Evolutionary conservation across 2,888 invertebrate genomes (phyloP), one percentile per base, ranked within the genome.

Genomic region (Galeopsomyia nigrocyanea): DNA sequence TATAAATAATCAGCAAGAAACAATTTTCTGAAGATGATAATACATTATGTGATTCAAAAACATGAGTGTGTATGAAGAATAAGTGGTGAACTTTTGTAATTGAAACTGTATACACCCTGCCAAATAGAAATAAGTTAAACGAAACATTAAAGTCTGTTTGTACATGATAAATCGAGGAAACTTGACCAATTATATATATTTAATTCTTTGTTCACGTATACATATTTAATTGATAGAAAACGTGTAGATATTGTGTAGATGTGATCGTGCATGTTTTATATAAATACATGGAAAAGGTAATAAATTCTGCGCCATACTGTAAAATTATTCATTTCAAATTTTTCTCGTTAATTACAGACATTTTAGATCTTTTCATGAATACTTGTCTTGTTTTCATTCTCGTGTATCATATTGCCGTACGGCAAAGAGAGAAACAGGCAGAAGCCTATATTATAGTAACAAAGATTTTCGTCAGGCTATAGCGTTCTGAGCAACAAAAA

Each of bases 161-260:
- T 74, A 67, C 60, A 39, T 39, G 51, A 65, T 60, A 63, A 53
- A 63, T 5, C n/a, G 13, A 53, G 53, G 10, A 60, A 49, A 68
- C 53, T 62, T 56, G 71, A 47, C 57, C 64, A 65, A 17, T 14
- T 76, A 77, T 77, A 77, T 69, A 74, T 73, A 79, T 63, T 3
- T 26, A 78, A 77, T 22, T 60, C 76, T 50, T 75, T 75, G 73
- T 73, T 65, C 71, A 75, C 39, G 39, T 39, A 39, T 79, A 78
- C 63, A 78, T 76, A 77, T 75, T 71, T 26, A 26, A 2, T 26
- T 26, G 5, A 67, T 77, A 74, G 47, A 70, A 46, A 2, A 61
- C 69, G 78, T 80, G 82, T 80, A 81, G 80, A 84, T 84, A 85
- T 84, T 86, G 84, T 85, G 80, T 83, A 81, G 84, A 82, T 81